phyloP scores from a whole-genome alignment of 2,797 vertebrate species.

The Otus scops region DNA sequence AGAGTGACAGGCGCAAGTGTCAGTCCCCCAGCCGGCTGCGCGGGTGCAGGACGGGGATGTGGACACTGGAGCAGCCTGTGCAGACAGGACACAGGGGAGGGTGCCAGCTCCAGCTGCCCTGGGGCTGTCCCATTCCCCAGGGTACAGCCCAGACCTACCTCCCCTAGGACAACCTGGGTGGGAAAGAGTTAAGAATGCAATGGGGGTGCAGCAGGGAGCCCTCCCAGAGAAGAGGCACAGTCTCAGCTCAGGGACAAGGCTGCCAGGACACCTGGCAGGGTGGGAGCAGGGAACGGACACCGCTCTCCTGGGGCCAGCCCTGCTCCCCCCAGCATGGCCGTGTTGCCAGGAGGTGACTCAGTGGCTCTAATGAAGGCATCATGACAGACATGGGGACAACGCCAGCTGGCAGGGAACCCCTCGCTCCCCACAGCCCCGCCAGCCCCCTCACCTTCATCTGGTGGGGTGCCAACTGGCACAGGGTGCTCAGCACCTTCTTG shows the following conservation, averaged over 20 bases:
- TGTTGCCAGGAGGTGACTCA: not conserved
- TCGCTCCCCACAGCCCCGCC: accelerated
- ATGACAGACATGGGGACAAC: not conserved
- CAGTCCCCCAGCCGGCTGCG: not conserved
- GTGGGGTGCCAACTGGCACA: not conserved
- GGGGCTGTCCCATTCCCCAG: accelerated
- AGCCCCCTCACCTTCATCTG: not conserved
- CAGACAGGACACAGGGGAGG: not conserved
- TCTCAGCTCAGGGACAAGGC: not conserved
- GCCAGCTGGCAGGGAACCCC: not conserved
- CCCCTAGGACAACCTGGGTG: not conserved
- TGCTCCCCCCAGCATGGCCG: not conserved
- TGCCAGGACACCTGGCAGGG: not conserved
- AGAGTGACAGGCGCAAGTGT: constrained; percentile 52
- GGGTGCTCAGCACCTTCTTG: not conserved
- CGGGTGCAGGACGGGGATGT: accelerated
- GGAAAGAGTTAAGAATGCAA: not conserved
- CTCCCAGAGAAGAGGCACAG: not conserved
- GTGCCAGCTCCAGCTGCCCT: not conserved
- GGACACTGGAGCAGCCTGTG: not conserved
- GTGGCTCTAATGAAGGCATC: not conserved
- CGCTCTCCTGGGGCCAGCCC: not conserved
- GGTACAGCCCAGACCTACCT: not conserved
- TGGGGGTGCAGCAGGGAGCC: not conserved
- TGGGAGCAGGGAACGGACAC: accelerated